Base-by-base conservation (phyloP, 2,113 vertebrate species). In the Pithys albifrons region DNA sequence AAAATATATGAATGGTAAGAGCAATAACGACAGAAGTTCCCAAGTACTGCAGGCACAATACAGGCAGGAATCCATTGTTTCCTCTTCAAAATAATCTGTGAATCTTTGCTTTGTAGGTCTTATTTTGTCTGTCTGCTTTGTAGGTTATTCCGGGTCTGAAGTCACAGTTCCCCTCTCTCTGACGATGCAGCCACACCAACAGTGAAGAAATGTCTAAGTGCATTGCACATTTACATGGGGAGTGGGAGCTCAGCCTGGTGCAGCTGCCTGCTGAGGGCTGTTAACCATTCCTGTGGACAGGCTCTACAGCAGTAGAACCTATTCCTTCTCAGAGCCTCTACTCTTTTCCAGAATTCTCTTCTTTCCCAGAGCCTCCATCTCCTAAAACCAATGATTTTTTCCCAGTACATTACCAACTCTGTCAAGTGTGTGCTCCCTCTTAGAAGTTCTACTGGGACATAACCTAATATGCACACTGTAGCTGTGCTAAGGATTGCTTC, bases 401-500 rank as follows among this genome's bases (percentile, higher is more conserved):
- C 35, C 37, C 19, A 39, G 27, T 48, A 29, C 8, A 49, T 61
- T 46, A 20, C 10, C 74, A 57, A 17, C 31, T 66, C 35, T 19
- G 6, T 52, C 49, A 14, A 39, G 15, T 14, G 18, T 52, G 22
- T 43, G 54, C 58, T 84, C 31, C 58, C 45, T 76, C 41, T 52
- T 15, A 41, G 43, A 25, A 64, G 20, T 59, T 89, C 62, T 66
- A n/a, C 3, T 8, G 6, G 61, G 59, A 66, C 31, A 49, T 43
- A n/a, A 51, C 37, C 55, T 61, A 54, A 45, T 13, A 35, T 0
- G 2, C 20, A 22, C 46, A 45, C 27, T 0, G 0, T n/a, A 48
- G 66, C 24, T 82, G 57, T 58, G 17, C 48, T 69, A 37, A 70
- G 69, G 64, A 64, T 59, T 49, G 52, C n/a, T 76, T 82, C 88